A percentile compares a stretch with the other conserved stretches of the same genome.
Conservation (phyloP, 2,797 vertebrate genomes). For the Pseudocheirus occidentalis region DNA sequence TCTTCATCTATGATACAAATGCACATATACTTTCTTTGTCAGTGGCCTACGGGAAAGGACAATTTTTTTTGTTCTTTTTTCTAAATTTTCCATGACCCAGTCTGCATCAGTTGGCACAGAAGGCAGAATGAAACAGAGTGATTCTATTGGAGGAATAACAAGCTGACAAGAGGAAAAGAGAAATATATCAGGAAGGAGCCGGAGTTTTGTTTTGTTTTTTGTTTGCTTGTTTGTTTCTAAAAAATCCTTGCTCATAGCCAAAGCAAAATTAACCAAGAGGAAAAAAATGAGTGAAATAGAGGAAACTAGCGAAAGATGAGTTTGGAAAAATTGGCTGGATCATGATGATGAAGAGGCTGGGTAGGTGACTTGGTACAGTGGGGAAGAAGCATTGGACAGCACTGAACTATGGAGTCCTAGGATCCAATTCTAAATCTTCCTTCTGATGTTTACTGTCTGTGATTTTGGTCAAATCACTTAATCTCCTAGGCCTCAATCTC, state of each 20-base stretch:
- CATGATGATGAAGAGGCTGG: not conserved
- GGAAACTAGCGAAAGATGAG: not conserved
- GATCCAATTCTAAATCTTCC: not conserved
- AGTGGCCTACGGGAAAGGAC: slow-evolving; percentile 60
- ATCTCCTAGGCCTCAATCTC: not conserved
- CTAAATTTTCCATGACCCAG: slow-evolving; percentile 65
- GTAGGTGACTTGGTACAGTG: not conserved
- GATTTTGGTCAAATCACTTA: not conserved
- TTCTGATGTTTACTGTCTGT: not conserved
- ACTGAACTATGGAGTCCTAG: not conserved
- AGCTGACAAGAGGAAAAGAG: not conserved
- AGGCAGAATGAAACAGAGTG: not conserved
- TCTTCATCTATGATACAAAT: not conserved
- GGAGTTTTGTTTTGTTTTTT: not conserved
- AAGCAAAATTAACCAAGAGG: not conserved
- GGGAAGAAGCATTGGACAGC: not conserved
- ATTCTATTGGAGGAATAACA: not conserved
- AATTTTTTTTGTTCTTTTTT: too few relatives aligned
- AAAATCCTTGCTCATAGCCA: not conserved
- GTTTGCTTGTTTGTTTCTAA: not conserved
- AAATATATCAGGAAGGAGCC: not conserved
- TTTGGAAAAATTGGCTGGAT: not conserved
- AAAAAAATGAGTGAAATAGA: not conserved
- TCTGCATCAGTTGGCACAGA: not conserved
- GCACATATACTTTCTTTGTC: not conserved